These are phyloP conservation scores for Nibea coibor DNA, from an alignment of 2,113 vertebrate species.

Conservation along the genomic window DNA sequence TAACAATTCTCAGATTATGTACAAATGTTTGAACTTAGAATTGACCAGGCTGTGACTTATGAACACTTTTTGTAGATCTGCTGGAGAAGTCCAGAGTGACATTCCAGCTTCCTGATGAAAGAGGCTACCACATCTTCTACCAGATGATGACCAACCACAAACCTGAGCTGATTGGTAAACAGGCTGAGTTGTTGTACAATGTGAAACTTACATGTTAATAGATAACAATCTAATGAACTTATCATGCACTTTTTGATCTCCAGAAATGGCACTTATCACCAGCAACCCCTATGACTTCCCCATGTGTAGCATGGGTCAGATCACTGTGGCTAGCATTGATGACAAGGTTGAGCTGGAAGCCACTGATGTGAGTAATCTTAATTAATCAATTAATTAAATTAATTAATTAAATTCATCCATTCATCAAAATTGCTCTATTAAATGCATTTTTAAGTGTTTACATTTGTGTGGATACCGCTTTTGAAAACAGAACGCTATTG, in stretches of 20 bases:
- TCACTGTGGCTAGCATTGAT: constrained; percentile 76
- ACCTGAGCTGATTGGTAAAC: constrained; percentile 68
- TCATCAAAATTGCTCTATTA: too few relatives aligned
- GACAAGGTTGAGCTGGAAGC: constrained; percentile 54
- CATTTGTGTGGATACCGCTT: neutral
- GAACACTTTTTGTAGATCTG: constrained; percentile 64
- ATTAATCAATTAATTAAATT: too few relatives aligned
- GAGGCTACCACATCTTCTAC: constrained; percentile 79
- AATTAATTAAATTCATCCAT: too few relatives aligned
- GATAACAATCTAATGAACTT: neutral
- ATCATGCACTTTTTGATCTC: neutral
- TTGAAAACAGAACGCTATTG: constrained; percentile 76
- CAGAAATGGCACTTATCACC: constrained; percentile 68
- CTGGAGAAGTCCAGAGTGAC: constrained; percentile 78
- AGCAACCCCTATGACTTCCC: constrained; percentile 62
- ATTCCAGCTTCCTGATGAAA: constrained; percentile 75
- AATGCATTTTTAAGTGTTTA: neutral
- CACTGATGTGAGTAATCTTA: too few relatives aligned
- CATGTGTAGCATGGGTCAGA: constrained; percentile 65
- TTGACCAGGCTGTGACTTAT: neutral
- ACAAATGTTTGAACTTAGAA: neutral
- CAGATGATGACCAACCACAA: constrained; percentile 79
- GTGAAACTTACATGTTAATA: too few relatives aligned
- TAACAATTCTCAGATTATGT: neutral
- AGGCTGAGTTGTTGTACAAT: neutral